Percentiles rank a stretch among this genome's conserved stretches.
Conservation (phyloP, 2,797 vertebrate species). For the Poecilia picta region DNA sequence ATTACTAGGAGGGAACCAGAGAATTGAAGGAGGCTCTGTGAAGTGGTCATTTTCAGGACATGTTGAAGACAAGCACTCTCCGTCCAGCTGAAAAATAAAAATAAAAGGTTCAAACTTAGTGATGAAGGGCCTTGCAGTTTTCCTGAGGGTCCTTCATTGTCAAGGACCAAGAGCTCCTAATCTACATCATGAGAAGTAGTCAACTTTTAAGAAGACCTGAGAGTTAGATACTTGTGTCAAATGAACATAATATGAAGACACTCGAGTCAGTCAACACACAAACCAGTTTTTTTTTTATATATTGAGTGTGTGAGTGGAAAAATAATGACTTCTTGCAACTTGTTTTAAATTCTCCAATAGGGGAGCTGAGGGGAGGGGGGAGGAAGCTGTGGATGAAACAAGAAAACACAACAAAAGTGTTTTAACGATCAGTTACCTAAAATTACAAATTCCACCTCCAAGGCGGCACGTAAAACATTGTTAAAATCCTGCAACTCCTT, state of each 20-base stretch:
- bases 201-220: slow-evolving; percentile 55
- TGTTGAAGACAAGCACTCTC: slow-evolving; percentile 69
- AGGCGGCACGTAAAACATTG: slow-evolving; percentile 22
- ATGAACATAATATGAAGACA: slow-evolving; percentile 62
- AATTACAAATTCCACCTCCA: slow-evolving; percentile 20
- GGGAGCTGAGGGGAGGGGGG: background rate
- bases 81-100: slow-evolving; percentile 59
- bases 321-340: slow-evolving; percentile 31
- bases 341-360: background rate
- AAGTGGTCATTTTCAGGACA: slow-evolving; percentile 73
- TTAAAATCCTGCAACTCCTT: slow-evolving; percentile 22
- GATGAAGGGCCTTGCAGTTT: slow-evolving; percentile 51
- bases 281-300: slow-evolving; percentile 23
- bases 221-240: slow-evolving; percentile 65
- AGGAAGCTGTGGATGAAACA: background rate
- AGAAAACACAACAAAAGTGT: slow-evolving; percentile 22
- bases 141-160: slow-evolving; percentile 66
- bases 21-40: slow-evolving; percentile 79
- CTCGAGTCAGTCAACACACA: slow-evolving; percentile 38
- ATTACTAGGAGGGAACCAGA: slow-evolving; percentile 76
- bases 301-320: slow-evolving; percentile 20
- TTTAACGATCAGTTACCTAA: background rate
- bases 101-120: slow-evolving; percentile 50
- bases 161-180: slow-evolving; percentile 58
- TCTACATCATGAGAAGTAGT: slow-evolving; percentile 60